Evolutionary conservation across 64 coral and sea anemone genomes (phyloP).

Genomic region (Montipora capricornis): DNA sequence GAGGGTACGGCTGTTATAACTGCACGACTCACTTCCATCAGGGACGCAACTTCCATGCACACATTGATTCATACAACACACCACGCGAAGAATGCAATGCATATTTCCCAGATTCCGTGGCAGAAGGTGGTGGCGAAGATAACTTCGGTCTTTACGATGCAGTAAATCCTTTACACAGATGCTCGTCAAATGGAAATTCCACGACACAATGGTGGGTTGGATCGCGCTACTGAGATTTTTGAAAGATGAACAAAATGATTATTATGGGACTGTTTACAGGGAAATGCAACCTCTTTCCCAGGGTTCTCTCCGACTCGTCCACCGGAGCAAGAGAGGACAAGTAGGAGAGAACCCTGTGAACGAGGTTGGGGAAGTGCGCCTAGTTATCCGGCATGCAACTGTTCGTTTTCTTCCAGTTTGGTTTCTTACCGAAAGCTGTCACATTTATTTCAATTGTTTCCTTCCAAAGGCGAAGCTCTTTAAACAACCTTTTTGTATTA

Average conservation of each 20-base stretch:
- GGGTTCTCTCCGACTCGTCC: too few species aligned
- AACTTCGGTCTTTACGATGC: slow-evolving; percentile 50
- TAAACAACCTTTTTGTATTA: too few species aligned
- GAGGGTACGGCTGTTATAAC: slow-evolving; percentile 38
- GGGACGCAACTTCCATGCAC: neutral
- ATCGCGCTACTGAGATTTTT: neutral
- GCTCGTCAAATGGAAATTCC: slow-evolving; percentile 34
- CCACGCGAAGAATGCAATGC: slow-evolving; percentile 7
- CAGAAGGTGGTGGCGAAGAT: neutral
- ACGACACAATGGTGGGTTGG: slow-evolving; percentile 91
- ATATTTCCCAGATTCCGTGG: neutral
- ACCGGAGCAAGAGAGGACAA: too few species aligned
- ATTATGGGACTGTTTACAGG: too few species aligned
- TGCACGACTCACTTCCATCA: slow-evolving; percentile 34
- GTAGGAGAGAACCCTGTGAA: too few species aligned
- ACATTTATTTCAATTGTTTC: too few species aligned
- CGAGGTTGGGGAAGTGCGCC: too few species aligned
- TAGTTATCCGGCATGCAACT: too few species aligned
- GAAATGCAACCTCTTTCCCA: too few species aligned
- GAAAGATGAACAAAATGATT: neutral
- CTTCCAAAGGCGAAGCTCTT: too few species aligned
- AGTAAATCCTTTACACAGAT: slow-evolving; percentile 49
- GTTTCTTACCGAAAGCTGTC: too few species aligned
- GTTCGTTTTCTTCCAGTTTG: too few species aligned
- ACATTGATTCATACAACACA: slow-evolving; percentile 41